Percentiles rank a stretch among this genome's conserved stretches.
These are phyloP conservation scores for Steinernema carpocapsae DNA, from an alignment of 2,888 invertebrate species.

Conservation along the genomic window DNA sequence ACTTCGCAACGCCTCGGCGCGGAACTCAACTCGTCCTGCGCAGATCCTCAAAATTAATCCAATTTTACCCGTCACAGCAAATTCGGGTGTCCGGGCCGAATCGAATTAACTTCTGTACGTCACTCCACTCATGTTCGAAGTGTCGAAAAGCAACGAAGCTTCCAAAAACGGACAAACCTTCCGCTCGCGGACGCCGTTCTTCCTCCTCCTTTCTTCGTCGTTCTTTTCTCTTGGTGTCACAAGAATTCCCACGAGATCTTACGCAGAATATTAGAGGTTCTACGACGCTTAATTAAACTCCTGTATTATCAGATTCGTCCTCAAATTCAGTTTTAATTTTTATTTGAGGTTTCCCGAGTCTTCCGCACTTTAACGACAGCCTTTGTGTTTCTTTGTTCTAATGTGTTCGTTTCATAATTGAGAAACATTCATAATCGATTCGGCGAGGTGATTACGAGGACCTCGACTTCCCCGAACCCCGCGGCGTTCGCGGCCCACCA, in stretches of 20 bases:
- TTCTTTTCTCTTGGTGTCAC: background rate
- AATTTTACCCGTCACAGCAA: background rate
- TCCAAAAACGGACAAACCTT: background rate
- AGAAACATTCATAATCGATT: conserved; percentile 18
- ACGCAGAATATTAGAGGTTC: conserved; percentile 15
- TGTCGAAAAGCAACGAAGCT: background rate
- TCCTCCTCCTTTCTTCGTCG: background rate
- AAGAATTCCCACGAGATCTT: conserved; percentile 22
- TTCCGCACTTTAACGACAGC: background rate
- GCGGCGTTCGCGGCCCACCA: conserved; percentile 13
- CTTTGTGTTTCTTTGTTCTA: conserved; percentile 20
- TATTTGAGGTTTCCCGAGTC: background rate
- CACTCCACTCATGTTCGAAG: conserved; percentile 19
- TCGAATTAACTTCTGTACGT: conserved; percentile 1
- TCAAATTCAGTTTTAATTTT: background rate
- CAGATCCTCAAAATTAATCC: background rate
- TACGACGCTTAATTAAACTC: conserved; percentile 8
- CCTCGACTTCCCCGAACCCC: background rate
- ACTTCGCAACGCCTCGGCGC: conserved; percentile 2
- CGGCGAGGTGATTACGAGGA: background rate
- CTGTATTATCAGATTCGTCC: background rate
- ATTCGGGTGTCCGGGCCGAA: background rate
- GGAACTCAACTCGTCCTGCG: background rate
- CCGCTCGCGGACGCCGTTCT: too few relatives aligned
- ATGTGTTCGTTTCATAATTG: background rate